Evolutionary conservation across 2,888 invertebrate species (phyloP), one percentile per base, ranked within the genome.

Genomic region (Phengaris alcon): DNA sequence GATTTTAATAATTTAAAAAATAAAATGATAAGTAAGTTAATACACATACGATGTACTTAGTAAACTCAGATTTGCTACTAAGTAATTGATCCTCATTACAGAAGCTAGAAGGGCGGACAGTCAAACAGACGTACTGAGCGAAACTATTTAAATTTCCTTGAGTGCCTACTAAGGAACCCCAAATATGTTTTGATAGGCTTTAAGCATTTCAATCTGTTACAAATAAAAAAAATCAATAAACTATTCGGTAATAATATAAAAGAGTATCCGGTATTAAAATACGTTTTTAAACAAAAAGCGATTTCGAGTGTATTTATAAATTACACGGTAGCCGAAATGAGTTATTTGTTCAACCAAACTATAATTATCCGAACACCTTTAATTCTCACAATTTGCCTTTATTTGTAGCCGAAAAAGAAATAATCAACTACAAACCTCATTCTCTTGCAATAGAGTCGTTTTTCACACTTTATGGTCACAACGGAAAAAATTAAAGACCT

Each of bases 261-360:
- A 52, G 2, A 52, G 64, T 10, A 44, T 64, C 64, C 35, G 57
- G 74, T 55, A 55, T 44, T 52, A 22, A 44, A 54, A 75, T 70
- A 48, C 68, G 46, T 69, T 70, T 68, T 55, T 13, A 10, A 70
- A 35, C 9, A 69, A 69, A 75, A 75, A 48, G 70, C 70, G 57
- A 75, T 70, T 64, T 75, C 55, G 15, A 57, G 22, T 51, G 55
- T 35, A 88, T 88, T 88, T 84, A 81, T 85, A 91, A 90, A 90
- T 87, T 88, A 87, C 89, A 91, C 89, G 90, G 90, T 88, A 86
- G 84, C 87, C 79, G 82, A 83, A 86, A 86, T 87, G 85, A 87
- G 85, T 88, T 87, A 90, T 90, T 89, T 87, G 85, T 84, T 81
- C 83, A 85, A 84, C 84, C 85, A 83, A 84, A 80, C 82, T 79